Evolutionary conservation across 2,797 vertebrate genomes (phyloP), one percentile per base, ranked within the genome.

Genomic region (Mus minutoides): DNA sequence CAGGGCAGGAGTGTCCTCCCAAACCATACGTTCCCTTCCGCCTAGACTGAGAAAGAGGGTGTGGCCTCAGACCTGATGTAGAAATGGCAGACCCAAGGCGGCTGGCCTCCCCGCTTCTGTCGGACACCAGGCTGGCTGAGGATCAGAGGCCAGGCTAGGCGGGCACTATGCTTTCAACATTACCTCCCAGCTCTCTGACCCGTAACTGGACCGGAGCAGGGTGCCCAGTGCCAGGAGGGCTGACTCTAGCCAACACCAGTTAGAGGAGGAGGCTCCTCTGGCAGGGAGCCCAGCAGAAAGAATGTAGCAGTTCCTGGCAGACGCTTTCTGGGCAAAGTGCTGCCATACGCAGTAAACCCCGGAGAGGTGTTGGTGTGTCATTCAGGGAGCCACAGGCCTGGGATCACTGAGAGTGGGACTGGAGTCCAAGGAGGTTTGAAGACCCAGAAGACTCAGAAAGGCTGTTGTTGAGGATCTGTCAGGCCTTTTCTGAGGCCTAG

Each of bases 171-270:
- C 75, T 95, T 93, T 80, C 75, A 93, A 26, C 24, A n/a, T 79
- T 6, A 73, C 8, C 24, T 29, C 89, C 52, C 31, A 11, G 43
- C 52, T 62, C 71, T 40, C 77, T 34, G 54, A 56, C 62, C 34
- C 49, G 21, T 9, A 40, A 64, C 90, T 60, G 31, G 64, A 76
- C 37, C 21, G 21, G 90, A 79, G 60, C 21, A 11, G 46, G 17
- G n/a, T 92, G 78, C 79, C 31, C 58, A n/a, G 46, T 40, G 54
- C 21, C 5, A 2, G 83, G 60, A 69, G 54, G 37, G 3, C n/a
- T 88, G 80, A 82, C 64, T 31, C 67, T 64, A 78, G 87, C 64
- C 89, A 62, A 60, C 85, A 80, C 89, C 76, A 77, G 91, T 92
- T 46, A 69, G 79, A 49, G 83, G 83, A 88, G 86, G 88, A 96